A percentile compares a stretch with the other conserved stretches of the same genome.
Conservation (phyloP, 2,797 vertebrate genomes). For the Arctocebus calabarensis region DNA sequence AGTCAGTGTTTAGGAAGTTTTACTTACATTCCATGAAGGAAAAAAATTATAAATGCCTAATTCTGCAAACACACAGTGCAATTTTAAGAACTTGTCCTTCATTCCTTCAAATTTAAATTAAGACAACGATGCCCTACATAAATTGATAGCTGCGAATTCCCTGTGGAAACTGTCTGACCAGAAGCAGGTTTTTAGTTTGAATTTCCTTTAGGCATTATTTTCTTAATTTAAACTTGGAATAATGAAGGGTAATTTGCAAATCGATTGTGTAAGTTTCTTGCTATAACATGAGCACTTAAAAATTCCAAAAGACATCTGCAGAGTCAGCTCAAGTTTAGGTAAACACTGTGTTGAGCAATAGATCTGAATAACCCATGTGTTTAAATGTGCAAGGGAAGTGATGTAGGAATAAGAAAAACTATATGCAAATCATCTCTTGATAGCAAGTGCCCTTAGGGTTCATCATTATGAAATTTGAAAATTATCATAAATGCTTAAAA, state of each 20-base stretch:
- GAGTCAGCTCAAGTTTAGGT: conserved; percentile 36
- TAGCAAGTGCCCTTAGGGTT: background rate
- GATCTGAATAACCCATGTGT: conserved; percentile 4
- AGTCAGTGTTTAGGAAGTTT: background rate
- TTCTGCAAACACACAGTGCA: background rate
- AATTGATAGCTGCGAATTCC: conserved; percentile 15
- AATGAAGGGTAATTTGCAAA: conserved; percentile 77
- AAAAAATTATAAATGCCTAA: background rate
- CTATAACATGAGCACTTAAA: conserved; percentile 57
- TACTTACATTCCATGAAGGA: background rate
- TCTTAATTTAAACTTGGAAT: conserved; percentile 79
- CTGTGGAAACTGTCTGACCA: conserved; percentile 6
- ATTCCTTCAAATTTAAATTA: conserved; percentile 60
- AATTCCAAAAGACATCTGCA: conserved; percentile 44
- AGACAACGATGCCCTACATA: conserved; percentile 18
- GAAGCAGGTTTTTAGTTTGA: conserved; percentile 68
- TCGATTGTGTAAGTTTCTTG: conserved; percentile 74
- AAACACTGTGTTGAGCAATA: background rate
- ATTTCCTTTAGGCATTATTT: conserved; percentile 76
- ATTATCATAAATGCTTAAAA: background rate
- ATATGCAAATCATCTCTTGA: background rate
- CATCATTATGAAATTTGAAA: conserved; percentile 1
- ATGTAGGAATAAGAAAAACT: background rate
- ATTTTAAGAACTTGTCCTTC: conserved; percentile 18
- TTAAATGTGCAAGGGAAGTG: background rate